Base-by-base conservation (phyloP, 2,888 invertebrate species). In the Acrobasis suavella region DNA sequence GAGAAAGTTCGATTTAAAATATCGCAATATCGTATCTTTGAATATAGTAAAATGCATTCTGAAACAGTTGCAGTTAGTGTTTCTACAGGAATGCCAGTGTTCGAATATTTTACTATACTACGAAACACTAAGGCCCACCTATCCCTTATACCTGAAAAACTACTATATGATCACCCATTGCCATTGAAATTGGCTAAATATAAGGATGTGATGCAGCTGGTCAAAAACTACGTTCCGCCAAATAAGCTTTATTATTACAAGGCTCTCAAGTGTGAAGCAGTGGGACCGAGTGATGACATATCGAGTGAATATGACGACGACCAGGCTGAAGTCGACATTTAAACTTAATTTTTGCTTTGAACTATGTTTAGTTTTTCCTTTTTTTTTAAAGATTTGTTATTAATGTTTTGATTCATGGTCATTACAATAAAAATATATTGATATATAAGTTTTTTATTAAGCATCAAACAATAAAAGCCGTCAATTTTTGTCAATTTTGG, bases 291-390 rank as follows among this genome's bases (percentile, higher is more conserved):
- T n/a, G 49, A 49, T n/a, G 49, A 49, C 49, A 49, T 49, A n/a
- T 49, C 49, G 12, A 64, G 62, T 52, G 65, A 62, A 65, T 55
- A 65, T 58, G 59, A 64, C 64, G 64, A 62, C 39, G 56, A 64
- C 60, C 64, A 62, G 51, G 64, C 62, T 62, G 55, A 59, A 64
- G 64, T 64, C 50, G 60, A 64, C 49, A 50, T 64, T 56, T 62
- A 60, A 60, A 60, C 55, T 62, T 50, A 62, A 50, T 64, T 64
- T 63, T 59, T 38, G 42, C 16, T 56, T 15, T 16, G 16, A 15
- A 50, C 50, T 50, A 39, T 50, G 50, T 50, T 56, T 42, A 15
- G 50, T 59, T 59, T 59, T 59, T 17, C 10, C 42, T 37, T 59
- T 59, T 50, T 59, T 50, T 50, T 59, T n/a, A 38, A 59, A 37